Evolutionary conservation across 2,797 vertebrate genomes (phyloP).

Genomic region (Neosilurus mollespiculum): DNA sequence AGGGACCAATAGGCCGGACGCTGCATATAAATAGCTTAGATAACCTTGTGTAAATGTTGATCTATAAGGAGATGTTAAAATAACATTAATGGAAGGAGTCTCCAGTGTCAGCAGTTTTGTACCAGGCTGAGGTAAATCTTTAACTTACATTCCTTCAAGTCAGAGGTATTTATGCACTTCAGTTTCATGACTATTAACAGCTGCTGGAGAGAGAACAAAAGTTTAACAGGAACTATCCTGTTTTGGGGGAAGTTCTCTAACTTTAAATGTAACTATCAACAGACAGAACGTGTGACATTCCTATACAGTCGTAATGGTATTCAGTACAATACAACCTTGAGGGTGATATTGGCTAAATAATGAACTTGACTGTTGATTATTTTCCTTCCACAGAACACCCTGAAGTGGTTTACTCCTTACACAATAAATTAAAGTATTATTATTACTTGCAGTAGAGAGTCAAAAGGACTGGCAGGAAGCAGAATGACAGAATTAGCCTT

Average conservation of each 20-base stretch:
- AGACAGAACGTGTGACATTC: neutral
- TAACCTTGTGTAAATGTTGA: neutral
- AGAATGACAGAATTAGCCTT: constrained; percentile 49
- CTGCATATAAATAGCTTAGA: neutral
- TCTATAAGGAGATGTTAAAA: neutral
- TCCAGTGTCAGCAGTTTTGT: neutral
- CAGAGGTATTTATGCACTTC: neutral
- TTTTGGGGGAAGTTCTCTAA: neutral
- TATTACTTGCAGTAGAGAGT: neutral
- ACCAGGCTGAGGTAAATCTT: neutral
- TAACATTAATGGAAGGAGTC: neutral
- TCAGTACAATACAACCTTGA: too few relatives aligned
- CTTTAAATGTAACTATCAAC: neutral
- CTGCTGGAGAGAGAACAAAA: neutral
- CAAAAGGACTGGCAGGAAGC: constrained; percentile 46
- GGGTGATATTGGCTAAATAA: neutral
- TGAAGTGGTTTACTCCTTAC: neutral
- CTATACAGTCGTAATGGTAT: neutral
- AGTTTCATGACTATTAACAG: too few relatives aligned
- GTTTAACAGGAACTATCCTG: neutral
- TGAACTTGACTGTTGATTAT: neutral
- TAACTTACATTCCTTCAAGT: neutral
- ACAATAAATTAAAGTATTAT: neutral
- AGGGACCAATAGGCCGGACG: neutral
- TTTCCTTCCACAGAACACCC: neutral